Base-by-base conservation (phyloP, 1,140 invertebrate genomes). In the Drosophila jambulina region DNA sequence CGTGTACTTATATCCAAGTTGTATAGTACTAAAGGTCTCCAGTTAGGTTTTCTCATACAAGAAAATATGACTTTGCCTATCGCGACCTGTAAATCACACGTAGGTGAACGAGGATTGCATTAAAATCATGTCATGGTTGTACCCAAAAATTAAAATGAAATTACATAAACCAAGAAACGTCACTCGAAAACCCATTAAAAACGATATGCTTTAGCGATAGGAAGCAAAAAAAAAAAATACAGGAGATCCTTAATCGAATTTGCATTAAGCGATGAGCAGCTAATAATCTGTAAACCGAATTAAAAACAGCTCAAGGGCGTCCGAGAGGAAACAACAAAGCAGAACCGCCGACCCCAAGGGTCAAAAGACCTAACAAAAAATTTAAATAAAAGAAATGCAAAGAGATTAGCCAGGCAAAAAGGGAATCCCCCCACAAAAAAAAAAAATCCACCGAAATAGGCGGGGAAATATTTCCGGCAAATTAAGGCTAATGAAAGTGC, bases 401-500 rank as follows among this genome's bases (percentile, higher is more conserved):
- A 51, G 25, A 77, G 64, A 58, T 80, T 60, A 74, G 54, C 56
- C 17, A 10, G 34, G 45, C 32, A 1, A 68, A 62, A 51, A 21
- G 53, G 53, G 12, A 48, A 21, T 10, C 25, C 25, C 15, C 23
- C 67, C 10, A 25, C 23, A 29, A 43, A 51, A 27, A 29, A n/a
- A 49, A 6, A 49, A 0, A n/a, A n/a, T n/a, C n/a, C n/a, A n/a
- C n/a, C 2, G 1, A 12, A 67, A 34, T 68, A 53, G 68, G 61
- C 67, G 64, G 70, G n/a, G 68, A 91, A 91, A 91, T 91, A 91
- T 83, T 91, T 91, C 77, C 77, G 82, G 71, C 82, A 91, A 91
- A 91, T 91, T 91, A 78, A 91, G 90, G 90, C 90, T 91, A 91
- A 91, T 91, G 90, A 91, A 91, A 91, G 88, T 86, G 79, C 76